These are phyloP conservation scores for Sebastes miniatus DNA, from an alignment of 2,797 vertebrate genomes.

Conservation along the genomic window DNA sequence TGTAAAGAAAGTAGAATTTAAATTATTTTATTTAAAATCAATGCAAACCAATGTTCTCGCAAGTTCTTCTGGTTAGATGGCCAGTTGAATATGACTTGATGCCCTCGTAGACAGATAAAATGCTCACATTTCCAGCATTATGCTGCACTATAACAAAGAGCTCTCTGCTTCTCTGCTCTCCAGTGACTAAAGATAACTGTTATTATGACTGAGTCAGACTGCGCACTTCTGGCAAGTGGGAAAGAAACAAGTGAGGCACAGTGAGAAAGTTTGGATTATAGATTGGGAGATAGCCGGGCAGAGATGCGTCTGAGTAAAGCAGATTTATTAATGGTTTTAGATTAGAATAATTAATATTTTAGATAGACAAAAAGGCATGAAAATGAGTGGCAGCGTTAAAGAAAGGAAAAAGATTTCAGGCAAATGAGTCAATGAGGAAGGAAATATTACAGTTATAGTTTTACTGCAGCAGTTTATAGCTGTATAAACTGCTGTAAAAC, in stretches of 20 bases:
- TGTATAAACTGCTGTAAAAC: background rate
- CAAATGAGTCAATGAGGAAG: background rate
- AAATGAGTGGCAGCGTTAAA: background rate
- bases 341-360: conserved; percentile 15
- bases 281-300: background rate
- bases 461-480: background rate
- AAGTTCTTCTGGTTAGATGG: background rate
- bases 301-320: background rate
- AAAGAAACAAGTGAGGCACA: background rate
- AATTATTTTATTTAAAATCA: background rate
- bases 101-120: background rate
- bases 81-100: background rate
- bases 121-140: background rate
- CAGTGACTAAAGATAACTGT: conserved; percentile 2
- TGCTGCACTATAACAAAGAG: background rate
- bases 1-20: too few relatives aligned
- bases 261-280: background rate
- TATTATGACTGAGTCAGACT: conserved; percentile 38
- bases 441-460: background rate
- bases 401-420: background rate
- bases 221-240: conserved; percentile 13
- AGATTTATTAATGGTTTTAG: background rate
- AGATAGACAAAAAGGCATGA: background rate
- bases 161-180: background rate
- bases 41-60: background rate